Evolutionary conservation across 2,797 vertebrate genomes (phyloP), one percentile per base, ranked within the genome.

Genomic region (Allobates femoralis): DNA sequence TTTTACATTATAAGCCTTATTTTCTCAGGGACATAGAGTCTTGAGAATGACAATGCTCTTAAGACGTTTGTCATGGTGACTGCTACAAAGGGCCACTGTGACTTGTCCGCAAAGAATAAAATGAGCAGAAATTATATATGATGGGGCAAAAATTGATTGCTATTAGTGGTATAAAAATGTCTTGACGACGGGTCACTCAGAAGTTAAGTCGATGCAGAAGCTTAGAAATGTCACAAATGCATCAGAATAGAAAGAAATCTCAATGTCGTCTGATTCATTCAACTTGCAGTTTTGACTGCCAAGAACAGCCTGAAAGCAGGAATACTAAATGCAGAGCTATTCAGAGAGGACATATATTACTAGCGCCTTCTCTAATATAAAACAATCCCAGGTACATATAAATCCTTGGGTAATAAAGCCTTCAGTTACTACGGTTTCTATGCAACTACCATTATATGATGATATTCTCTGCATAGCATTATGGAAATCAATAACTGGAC

Each of bases 91-190:
- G 71, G 18, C 71, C 71, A 50, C 41, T 15, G 41, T 74, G 71
- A 74, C 71, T 74, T 74, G 37, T n/a, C 71, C 2, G 71, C 12
- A 16, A 16, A 71, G 15, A 74, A 74, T 26, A 74, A 46, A n/a
- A 41, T 14, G 21, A 74, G 71, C 41, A 74, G 21, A 74, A 74
- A 74, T 74, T 74, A 74, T 26, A 73, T 73, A 73, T 73, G 37
- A 73, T 73, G 34, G 69, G 69, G 23, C 69, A 46, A 46, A 79
- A 60, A 56, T 21, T 53, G 51, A 78, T 55, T 58, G 60, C 56
- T 30, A 60, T 56, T 60, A 21, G 37, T 14, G 69, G 46, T 37
- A 46, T 77, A 55, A 85, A 83, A 90, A 86, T 73, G 14, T 84
- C 81, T 60, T 81, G 85, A 55, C 46, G 41, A 74, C 71, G 50